These are phyloP conservation scores for Corythornis leucogaster DNA, from an alignment of 2,797 vertebrate species.

Conservation along the genomic window DNA sequence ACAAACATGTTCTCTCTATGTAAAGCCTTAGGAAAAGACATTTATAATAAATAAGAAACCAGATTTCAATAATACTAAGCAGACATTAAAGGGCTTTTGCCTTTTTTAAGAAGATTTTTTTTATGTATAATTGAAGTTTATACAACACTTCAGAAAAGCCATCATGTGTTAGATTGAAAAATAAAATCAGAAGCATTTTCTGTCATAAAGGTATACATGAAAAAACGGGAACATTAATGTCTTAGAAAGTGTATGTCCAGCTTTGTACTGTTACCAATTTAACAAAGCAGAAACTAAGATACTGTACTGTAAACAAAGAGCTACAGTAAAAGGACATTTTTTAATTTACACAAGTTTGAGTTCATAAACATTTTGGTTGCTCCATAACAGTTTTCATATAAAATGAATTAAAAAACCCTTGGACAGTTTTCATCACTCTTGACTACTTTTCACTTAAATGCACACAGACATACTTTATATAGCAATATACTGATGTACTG, in stretches of 20 bases:
- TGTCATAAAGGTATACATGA: constrained; percentile 80
- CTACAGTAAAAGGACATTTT: constrained; percentile 82
- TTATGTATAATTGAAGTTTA: constrained; percentile 83
- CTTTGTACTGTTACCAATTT: constrained; percentile 78
- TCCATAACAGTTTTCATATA: constrained; percentile 82
- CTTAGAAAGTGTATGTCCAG: constrained; percentile 81
- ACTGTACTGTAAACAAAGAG: constrained; percentile 81
- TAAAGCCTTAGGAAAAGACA: constrained; percentile 35
- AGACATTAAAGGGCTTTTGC: constrained; percentile 76
- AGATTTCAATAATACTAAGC: constrained; percentile 70
- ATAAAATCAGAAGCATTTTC: constrained; percentile 83
- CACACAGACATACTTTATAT: constrained; percentile 81
- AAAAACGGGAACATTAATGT: constrained; percentile 76
- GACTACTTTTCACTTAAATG: constrained; percentile 82
- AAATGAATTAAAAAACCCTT: constrained; percentile 84
- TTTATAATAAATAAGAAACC: constrained; percentile 45
- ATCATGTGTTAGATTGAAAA: constrained; percentile 82
- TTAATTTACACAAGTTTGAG: constrained; percentile 83
- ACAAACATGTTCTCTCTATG: not conserved
- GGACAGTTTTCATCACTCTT: constrained; percentile 82
- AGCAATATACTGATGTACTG: constrained; percentile 81
- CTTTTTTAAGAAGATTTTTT: constrained; percentile 80
- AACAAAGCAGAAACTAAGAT: constrained; percentile 81
- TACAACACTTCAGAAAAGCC: constrained; percentile 83
- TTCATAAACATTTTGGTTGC: constrained; percentile 84